Evolutionary conservation across 1,140 invertebrate species (phyloP), one percentile per base, ranked within the genome.

Genomic region (Papilio polytes): DNA sequence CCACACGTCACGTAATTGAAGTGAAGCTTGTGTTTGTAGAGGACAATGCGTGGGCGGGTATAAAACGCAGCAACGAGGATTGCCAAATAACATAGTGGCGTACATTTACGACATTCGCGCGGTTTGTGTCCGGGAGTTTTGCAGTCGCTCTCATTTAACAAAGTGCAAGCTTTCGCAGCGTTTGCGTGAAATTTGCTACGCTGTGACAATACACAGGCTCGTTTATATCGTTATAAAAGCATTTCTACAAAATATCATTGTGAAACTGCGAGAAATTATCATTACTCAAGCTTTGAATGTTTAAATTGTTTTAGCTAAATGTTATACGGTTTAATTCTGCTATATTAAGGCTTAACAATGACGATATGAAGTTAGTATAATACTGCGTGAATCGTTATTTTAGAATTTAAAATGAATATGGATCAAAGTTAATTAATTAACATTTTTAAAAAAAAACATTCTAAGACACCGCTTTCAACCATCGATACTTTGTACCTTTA

Each of bases 81-180:
- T 81, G 82, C 84, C 83, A 84, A 84, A 82, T 84, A 82, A 86
- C 81, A 81, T 73, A 83, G 70, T 83, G 80, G 77, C 80, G 81
- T 80, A 85, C 80, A 85, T 89, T 89, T 84, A 88, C 85, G 83
- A 88, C 86, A 86, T 89, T 88, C 83, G 83, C 82, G 83, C 82
- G 82, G 83, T 85, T 80, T 73, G 79, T 81, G 84, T 87, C 82
- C 88, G 85, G 80, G 80, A 88, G 89, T 91, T 92, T 87, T 87
- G 89, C 85, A 88, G 85, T 85, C 84, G 85, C 81, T 89, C 89
- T 92, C 89, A 91, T 91, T 89, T 90, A 89, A 89, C 89, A 90
- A 91, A 93, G 90, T 91, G 90, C 89, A 93, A 91, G 88, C 88
- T 91, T 92, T 90, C 84, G 84, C 85, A 84, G 81, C 85, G 86